Conservation (phyloP, 2,113 vertebrate genomes). For the Trachemys scripta region DNA sequence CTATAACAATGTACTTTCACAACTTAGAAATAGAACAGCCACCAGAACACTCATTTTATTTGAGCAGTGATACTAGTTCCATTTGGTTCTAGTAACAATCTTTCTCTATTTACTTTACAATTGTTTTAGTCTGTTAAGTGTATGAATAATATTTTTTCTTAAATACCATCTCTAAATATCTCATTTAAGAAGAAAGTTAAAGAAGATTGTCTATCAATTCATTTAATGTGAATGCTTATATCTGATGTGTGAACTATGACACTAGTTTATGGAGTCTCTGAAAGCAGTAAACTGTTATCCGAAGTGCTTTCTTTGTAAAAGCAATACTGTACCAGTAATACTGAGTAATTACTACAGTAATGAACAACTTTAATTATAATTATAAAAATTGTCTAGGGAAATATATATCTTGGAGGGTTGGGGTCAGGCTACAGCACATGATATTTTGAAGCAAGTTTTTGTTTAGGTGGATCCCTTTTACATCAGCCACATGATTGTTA, state of each 20-base stretch:
- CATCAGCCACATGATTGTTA: accelerated
- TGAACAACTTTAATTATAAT: not conserved
- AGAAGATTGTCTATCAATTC: not conserved
- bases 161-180: not conserved
- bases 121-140: not conserved
- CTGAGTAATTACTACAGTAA: not conserved
- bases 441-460: not conserved
- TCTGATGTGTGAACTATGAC: not conserved
- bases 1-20: not conserved
- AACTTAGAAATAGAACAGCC: not conserved
- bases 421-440: not conserved
- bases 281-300: not conserved
- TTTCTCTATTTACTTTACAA: not conserved
- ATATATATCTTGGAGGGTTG: not conserved
- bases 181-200: not conserved
- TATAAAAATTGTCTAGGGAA: not conserved
- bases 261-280: not conserved
- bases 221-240: not conserved
- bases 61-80: not conserved
- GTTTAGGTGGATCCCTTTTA: not conserved
- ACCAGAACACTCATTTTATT: not conserved
- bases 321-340: not conserved
- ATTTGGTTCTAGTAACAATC: not conserved
- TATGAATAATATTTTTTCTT: not conserved
- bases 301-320: not conserved